Evolutionary conservation across 2,888 invertebrate genomes (phyloP).

Genomic region (Polydesmus complanatus): DNA sequence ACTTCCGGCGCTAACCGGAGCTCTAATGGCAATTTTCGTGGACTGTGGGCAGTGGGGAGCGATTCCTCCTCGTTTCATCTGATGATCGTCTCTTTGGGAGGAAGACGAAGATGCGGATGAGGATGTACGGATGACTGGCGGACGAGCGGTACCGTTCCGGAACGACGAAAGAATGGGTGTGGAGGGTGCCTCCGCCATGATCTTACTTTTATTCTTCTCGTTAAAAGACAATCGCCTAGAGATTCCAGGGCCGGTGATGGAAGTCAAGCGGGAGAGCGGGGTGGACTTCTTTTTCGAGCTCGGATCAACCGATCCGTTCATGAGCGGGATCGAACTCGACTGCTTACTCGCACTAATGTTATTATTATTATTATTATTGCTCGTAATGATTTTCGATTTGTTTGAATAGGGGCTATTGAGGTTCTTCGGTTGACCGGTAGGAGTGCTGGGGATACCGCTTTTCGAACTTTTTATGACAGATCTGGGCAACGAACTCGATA

Average conservation of each 20-base stretch:
- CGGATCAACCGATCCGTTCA: not conserved
- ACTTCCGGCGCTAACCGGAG: too few species aligned
- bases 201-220: not conserved
- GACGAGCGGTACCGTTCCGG: not conserved
- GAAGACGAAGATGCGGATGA: slow-evolving; percentile 12
- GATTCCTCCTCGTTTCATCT: too few species aligned
- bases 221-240: not conserved
- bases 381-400: not conserved
- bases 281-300: not conserved
- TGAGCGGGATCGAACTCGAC: not conserved
- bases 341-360: not conserved
- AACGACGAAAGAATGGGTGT: not conserved
- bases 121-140: slow-evolving; percentile 4
- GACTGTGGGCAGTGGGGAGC: too few species aligned
- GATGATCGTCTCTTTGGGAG: slow-evolving; percentile 7
- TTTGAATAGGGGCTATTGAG: not conserved
- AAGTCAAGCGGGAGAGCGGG: not conserved
- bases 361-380: not conserved
- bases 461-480: slow-evolving; percentile 67
- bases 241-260: not conserved
- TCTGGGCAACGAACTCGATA: slow-evolving; percentile 42
- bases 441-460: slow-evolving; percentile 67
- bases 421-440: slow-evolving; percentile 49
- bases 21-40: too few species aligned
- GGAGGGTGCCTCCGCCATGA: not conserved